These are phyloP conservation scores for Aix galericulata DNA, from an alignment of 2,113 vertebrate genomes.

Conservation along the genomic window DNA sequence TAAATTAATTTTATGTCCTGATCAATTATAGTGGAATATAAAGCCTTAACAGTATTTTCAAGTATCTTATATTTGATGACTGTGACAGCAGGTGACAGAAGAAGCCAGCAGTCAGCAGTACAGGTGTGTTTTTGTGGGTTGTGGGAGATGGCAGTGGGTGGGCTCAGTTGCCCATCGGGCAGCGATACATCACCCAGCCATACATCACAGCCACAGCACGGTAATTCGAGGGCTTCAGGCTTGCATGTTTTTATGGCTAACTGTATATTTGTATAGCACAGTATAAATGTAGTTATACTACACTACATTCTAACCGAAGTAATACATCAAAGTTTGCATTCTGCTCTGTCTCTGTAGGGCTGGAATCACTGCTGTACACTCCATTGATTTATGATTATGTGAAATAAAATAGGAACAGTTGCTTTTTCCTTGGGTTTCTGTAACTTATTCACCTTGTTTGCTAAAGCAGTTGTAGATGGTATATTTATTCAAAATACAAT, in stretches of 20 bases:
- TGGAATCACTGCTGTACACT: not conserved
- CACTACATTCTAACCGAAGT: not conserved
- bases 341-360: not conserved
- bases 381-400: not conserved
- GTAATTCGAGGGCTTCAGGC: not conserved
- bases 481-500: slow-evolving; percentile 10
- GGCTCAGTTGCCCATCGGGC: not conserved
- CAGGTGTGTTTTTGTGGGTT: not conserved
- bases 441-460: not conserved
- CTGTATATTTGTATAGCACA: not conserved
- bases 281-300: not conserved
- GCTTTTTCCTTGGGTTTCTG: not conserved
- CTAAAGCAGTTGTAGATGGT: not conserved
- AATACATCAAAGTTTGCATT: not conserved
- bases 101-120: fast-evolving
- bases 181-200: not conserved
- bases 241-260: not conserved
- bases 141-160: not conserved
- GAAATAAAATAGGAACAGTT: not conserved
- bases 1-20: not conserved
- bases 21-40: not conserved
- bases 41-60: not conserved
- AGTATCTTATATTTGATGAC: not conserved
- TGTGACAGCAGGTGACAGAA: not conserved
- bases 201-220: not conserved